Percentiles rank a stretch among this genome's conserved stretches.
Evolutionary conservation across 2,113 vertebrate species (phyloP).

Genomic region (Tenrec ecaudatus): DNA sequence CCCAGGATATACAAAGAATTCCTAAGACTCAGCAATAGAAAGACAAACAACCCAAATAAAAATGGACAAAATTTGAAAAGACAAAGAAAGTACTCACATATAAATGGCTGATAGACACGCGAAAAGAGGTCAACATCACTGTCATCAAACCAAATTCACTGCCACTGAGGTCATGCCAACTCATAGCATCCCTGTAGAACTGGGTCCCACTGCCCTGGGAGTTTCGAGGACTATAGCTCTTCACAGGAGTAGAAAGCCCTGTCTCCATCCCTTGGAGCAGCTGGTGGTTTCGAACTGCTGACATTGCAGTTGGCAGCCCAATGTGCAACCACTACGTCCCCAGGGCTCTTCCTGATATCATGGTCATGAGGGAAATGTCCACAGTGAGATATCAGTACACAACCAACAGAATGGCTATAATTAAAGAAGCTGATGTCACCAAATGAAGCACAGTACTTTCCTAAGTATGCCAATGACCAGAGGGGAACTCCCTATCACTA

Average conservation of each 20-base stretch:
- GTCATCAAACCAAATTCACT: neutral
- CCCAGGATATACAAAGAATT: neutral
- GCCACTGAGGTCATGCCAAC: too few relatives aligned
- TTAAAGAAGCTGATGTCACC: neutral
- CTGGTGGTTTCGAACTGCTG: too few relatives aligned
- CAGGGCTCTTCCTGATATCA: too few relatives aligned
- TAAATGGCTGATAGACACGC: neutral
- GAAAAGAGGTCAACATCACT: neutral
- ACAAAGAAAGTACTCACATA: too few relatives aligned
- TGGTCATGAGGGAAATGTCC: neutral
- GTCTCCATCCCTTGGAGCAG: too few relatives aligned
- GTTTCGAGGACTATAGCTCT: too few relatives aligned
- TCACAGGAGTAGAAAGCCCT: too few relatives aligned
- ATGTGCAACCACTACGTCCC: too few relatives aligned
- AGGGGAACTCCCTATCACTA: neutral
- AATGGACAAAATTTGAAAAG: neutral
- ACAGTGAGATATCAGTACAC: neutral
- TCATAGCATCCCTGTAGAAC: too few relatives aligned
- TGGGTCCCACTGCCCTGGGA: too few relatives aligned
- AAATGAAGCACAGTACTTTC: neutral
- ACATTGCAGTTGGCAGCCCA: too few relatives aligned
- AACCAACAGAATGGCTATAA: neutral
- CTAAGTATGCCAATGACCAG: neutral
- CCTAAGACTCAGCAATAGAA: neutral
- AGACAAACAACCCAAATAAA: conserved; percentile 5